Conservation (phyloP, 1,140 invertebrate genomes). For the Drosophila virilis region DNA sequence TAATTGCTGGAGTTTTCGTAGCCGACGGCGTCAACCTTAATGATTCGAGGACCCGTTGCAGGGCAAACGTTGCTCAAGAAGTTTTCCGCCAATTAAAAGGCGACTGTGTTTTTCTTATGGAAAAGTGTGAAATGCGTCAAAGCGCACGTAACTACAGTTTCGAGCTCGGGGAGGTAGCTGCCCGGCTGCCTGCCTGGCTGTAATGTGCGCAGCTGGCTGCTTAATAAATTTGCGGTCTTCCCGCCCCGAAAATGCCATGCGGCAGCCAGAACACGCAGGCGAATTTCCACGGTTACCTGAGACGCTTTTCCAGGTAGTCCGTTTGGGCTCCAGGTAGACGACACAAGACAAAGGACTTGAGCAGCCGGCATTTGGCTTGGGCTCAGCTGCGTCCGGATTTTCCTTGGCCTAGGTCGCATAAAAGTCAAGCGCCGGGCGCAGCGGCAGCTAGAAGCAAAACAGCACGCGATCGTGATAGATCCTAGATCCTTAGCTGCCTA, state of each 20-base stretch:
- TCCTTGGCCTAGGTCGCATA: conserved; percentile 25
- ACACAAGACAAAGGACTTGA: conserved; percentile 35
- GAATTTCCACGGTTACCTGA: conserved; percentile 69
- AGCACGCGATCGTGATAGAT: conserved; percentile 74
- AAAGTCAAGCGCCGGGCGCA: conserved; percentile 27
- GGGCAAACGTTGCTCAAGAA: conserved; percentile 53
- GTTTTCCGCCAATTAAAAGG: conserved; percentile 71
- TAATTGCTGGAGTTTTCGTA: conserved; percentile 25
- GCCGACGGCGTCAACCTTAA: conserved; percentile 35
- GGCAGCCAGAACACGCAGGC: conserved; percentile 50
- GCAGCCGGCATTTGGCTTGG: conserved; percentile 40
- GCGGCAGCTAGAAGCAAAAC: conserved; percentile 65
- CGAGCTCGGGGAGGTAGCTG: too few relatives aligned
- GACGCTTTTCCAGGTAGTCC: conserved; percentile 68
- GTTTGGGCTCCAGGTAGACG: conserved; percentile 44
- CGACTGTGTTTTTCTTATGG: conserved; percentile 7
- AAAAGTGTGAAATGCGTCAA: conserved; percentile 59
- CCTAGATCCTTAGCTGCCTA: conserved; percentile 72
- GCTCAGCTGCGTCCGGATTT: conserved; percentile 45
- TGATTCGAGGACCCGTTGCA: conserved; percentile 24
- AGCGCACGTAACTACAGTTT: conserved; percentile 53
- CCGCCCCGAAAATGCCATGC: conserved; percentile 67
- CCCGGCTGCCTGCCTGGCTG: not conserved
- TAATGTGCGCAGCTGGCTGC: conserved; percentile 46
- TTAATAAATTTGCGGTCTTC: conserved; percentile 82